Base-by-base conservation (phyloP, 1,140 invertebrate species). In the Idris sp. region DNA sequence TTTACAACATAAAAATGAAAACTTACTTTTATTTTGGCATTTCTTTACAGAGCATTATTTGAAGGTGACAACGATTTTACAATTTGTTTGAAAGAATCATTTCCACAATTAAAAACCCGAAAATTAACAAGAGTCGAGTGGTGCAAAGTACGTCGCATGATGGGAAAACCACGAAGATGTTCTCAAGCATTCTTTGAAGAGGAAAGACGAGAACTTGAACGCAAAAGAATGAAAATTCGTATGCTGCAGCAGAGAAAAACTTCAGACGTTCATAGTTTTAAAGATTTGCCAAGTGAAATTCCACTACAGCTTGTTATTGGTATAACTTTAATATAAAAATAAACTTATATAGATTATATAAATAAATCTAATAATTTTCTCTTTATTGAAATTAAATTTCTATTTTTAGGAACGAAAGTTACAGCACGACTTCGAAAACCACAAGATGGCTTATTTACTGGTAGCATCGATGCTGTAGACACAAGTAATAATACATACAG, bases 401-500 rank as follows among this genome's bases (percentile, higher is more conserved):
- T 30, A 13, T 30, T 44, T 46, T 41, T 9, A 76, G 74, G 74
- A 13, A 98, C 96, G 26, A 98, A 98, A 91, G 97, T 99, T 0
- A 94, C 96, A 28, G 96, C 96, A 73, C 86, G 97, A 71, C 85
- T 99, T 73, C 89, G 97, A 38, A 93, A 93, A 83, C 97, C 97
- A 4, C 97, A 99, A 88, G 97, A 99, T 90, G 98, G 98, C 9
- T 89, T 99, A 16, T 99, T 98, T 81, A 97, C 95, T 49, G 98
- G 98, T 4, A 95, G 92, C 30, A 96, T 99, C 67, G 97, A 99
- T 88, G 98, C 97, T 26, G 93, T 99, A n/a, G 97, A 99, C 83
- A 97, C 97, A 1, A 94, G 96, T 2, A 97, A 97, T 82, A 97
- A 97, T 81, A 97, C 96, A n/a, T 99, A 99, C 83, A 90, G 98